These are phyloP conservation scores for Vanessa cardui DNA, from an alignment of 2,888 invertebrate species.

Conservation along the genomic window DNA sequence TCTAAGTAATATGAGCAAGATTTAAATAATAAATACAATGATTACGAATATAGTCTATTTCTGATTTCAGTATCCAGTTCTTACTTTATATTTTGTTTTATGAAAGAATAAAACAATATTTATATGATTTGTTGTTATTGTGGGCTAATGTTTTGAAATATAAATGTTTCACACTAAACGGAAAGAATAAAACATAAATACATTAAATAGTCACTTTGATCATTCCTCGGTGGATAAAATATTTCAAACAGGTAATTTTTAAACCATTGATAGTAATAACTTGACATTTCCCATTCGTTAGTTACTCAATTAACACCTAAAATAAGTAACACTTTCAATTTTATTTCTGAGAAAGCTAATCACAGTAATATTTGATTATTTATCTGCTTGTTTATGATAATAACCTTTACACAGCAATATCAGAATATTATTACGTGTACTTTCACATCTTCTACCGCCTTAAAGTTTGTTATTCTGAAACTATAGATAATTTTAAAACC, in stretches of 20 bases:
- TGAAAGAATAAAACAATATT: too few species aligned
- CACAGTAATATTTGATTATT: not conserved
- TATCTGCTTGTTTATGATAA: not conserved
- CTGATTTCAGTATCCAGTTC: too few species aligned
- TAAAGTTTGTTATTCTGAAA: slow-evolving; percentile 7
- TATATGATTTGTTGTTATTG: not conserved
- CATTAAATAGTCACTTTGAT: slow-evolving; percentile 61
- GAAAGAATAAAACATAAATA: slow-evolving; percentile 38
- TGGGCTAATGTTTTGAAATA: not conserved
- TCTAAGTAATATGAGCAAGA: not conserved
- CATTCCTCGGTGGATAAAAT: slow-evolving; percentile 47
- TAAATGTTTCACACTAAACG: slow-evolving; percentile 3
- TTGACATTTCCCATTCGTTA: slow-evolving; percentile 54
- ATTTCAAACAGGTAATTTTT: slow-evolving; percentile 55
- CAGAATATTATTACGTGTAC: not conserved
- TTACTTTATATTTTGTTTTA: too few species aligned
- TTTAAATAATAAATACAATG: too few species aligned
- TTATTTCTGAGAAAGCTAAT: not conserved
- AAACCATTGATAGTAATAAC: slow-evolving; percentile 57
- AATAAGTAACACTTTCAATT: slow-evolving; percentile 12
- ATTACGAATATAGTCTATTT: too few species aligned
- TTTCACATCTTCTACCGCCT: slow-evolving; percentile 3
- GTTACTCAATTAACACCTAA: slow-evolving; percentile 18
- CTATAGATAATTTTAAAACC: not conserved
- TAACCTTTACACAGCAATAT: slow-evolving; percentile 7